A percentile compares a stretch with the other conserved stretches of the same genome.
These are phyloP conservation scores for Intellagama lesueurii DNA, from an alignment of 2,797 vertebrate genomes.

Conservation along the genomic window DNA sequence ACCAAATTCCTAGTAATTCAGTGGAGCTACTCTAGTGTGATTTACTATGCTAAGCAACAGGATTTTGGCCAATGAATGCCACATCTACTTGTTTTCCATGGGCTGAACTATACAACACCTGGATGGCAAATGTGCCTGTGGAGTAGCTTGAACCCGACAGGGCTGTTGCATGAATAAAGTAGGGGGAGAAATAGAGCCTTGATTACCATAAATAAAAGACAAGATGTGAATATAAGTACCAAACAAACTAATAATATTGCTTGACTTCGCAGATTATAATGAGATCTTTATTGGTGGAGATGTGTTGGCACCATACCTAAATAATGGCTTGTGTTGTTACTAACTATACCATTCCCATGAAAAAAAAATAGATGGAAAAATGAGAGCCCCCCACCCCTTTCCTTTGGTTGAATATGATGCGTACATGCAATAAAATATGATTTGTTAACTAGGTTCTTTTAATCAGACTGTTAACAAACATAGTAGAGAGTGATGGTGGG, in stretches of 20 bases:
- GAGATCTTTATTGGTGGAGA: neutral
- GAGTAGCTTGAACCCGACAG: neutral
- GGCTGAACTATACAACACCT: too few relatives aligned
- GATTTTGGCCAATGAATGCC: too few relatives aligned
- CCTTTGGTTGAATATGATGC: neutral
- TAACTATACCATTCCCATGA: slow-evolving; percentile 20
- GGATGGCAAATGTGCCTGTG: too few relatives aligned
- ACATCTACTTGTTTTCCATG: too few relatives aligned
- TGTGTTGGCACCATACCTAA: neutral
- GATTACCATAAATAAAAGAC: too few relatives aligned
- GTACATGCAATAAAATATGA: slow-evolving; percentile 52
- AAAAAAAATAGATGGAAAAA: slow-evolving; percentile 20
- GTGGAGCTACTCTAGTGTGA: too few relatives aligned
- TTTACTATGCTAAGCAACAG: too few relatives aligned
- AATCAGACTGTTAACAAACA: slow-evolving; percentile 16
- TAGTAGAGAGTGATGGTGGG: neutral
- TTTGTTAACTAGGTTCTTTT: slow-evolving; percentile 2
- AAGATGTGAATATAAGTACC: too few relatives aligned
- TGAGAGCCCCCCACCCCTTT: neutral
- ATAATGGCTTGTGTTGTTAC: too few relatives aligned
- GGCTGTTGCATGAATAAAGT: neutral
- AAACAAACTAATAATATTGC: neutral
- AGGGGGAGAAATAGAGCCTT: neutral
- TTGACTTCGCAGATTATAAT: neutral
- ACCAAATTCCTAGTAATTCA: too few relatives aligned